Evolutionary conservation across 2,113 vertebrate genomes (phyloP), one percentile per base, ranked within the genome.

Genomic region (Hippocampus guttulatus): DNA sequence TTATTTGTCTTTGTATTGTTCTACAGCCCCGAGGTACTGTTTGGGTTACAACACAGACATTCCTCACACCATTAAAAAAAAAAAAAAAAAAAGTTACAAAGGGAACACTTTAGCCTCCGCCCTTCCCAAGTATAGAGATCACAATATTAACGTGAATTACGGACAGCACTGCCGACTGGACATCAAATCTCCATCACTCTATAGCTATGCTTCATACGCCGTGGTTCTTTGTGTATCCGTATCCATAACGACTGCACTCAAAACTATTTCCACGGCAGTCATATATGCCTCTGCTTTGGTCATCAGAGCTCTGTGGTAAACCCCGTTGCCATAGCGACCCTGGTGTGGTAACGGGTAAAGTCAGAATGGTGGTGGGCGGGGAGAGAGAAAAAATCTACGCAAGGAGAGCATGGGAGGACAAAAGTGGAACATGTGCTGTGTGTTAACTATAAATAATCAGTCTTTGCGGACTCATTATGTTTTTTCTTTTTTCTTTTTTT

Each of bases 1-100:
- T 62, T 80, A 80, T 84, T 86, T 82, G 33, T 75, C 43, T 85
- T 74, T 73, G 71, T 63, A 87, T 85, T 88, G 84, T 88, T 84
- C 76, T 65, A 15, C 54, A 70, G 57, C 30, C 68, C 40, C 27
- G 4, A n/a, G 41, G 61, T 63, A 62, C 25, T 58, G 68, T 75
- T 78, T 69, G 54, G 40, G 25, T 69, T 75, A 68, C 68, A 23
- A 65, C 40, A 47, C 14, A 64, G 33, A 65, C 30, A 10, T 25
- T 77, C 23, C 25, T 65, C 23, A 47, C 7, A 55, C 21, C 9
- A 40, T 27, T 7, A 38, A 38, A 6, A 33, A 33, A 33, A 33
- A 4, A 33, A 30, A 30, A 30, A 38, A 38, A 60, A 47, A 61
- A 52, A 47, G 40, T 33, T 16, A 14, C 62, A 75, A 43, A 30